Evolutionary conservation across 2,797 vertebrate genomes (phyloP).

Genomic region (Meriones psammophilus): DNA sequence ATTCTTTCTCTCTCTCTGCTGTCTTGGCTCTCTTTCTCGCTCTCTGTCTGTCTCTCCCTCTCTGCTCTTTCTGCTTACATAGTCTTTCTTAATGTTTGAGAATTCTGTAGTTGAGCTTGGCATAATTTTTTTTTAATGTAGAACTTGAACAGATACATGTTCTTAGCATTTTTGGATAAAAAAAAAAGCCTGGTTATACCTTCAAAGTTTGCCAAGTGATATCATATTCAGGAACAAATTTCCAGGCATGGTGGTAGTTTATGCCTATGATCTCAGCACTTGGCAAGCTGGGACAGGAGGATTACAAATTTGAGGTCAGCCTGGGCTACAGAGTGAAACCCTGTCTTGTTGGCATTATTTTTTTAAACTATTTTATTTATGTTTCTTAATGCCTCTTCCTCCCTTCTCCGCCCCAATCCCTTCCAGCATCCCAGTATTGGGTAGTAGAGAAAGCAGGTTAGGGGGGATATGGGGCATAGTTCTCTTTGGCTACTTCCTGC

Average conservation of each 20-base stretch:
- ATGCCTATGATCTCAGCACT: background rate
- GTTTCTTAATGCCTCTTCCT: no score
- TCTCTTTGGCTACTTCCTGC: no score
- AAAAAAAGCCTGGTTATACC: background rate
- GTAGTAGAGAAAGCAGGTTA: no score
- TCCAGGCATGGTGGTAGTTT: background rate
- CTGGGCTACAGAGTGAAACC: background rate
- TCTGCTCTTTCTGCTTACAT: background rate
- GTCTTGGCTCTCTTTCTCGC: background rate
- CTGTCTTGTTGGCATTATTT: background rate
- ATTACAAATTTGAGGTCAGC: background rate
- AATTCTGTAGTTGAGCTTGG: slow-evolving; percentile 57
- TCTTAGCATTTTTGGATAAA: slow-evolving; percentile 2
- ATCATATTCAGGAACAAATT: background rate
- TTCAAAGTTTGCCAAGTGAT: slow-evolving; percentile 8
- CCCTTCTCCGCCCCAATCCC: no score
- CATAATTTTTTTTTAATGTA: slow-evolving; percentile 9
- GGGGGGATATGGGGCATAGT: no score
- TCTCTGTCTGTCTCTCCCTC: background rate
- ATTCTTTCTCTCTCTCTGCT: background rate
- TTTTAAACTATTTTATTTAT: no score
- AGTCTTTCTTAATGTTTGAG: slow-evolving; percentile 64
- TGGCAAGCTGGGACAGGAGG: background rate
- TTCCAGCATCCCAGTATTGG: no score
- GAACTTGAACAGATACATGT: slow-evolving; percentile 19